phyloP scores from a whole-genome alignment of 92 coral and sea anemone species.

The Umimayanthus kanabou region DNA sequence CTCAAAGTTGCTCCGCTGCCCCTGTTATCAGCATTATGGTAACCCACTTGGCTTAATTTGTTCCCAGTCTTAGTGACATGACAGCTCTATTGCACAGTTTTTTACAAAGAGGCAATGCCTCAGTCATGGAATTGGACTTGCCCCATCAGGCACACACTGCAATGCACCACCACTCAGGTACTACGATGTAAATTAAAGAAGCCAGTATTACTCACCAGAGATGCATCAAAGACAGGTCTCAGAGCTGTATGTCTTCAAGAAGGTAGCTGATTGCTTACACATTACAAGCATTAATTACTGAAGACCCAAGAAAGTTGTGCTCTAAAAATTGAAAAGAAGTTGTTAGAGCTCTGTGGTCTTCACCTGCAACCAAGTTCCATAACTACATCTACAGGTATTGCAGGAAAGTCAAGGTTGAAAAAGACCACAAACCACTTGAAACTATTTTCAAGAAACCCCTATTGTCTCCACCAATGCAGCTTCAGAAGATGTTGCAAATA shows the following conservation, averaged over 20 bases:
- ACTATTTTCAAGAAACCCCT: neutral
- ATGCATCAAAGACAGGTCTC: slow-evolving; percentile 28
- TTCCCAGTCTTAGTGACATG: slow-evolving; percentile 28
- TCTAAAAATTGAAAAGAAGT: slow-evolving; percentile 38
- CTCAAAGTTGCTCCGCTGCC: too few relatives aligned
- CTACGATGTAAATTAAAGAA: slow-evolving; percentile 37
- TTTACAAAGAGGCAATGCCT: neutral
- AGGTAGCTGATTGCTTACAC: slow-evolving; percentile 43
- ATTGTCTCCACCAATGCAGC: slow-evolving; percentile 12
- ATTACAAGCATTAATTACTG: neutral
- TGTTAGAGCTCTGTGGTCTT: slow-evolving; percentile 14
- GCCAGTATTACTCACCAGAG: slow-evolving; percentile 32
- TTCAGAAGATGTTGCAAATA: slow-evolving; percentile 36
- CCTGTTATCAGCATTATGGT: slow-evolving; percentile 10
- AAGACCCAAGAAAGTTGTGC: slow-evolving; percentile 38
- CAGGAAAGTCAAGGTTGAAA: slow-evolving; percentile 24
- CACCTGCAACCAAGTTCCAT: slow-evolving; percentile 28
- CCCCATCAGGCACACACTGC: neutral
- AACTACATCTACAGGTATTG: slow-evolving; percentile 26
- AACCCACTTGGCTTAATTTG: slow-evolving; percentile 6
- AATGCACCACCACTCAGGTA: neutral
- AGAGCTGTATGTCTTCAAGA: slow-evolving; percentile 39
- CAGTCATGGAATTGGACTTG: slow-evolving; percentile 2
- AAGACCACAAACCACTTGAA: slow-evolving; percentile 45
- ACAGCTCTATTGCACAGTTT: slow-evolving; percentile 4